phyloP scores from a whole-genome alignment of 2,888 invertebrate species.

The Lasioglossum calceatum region DNA sequence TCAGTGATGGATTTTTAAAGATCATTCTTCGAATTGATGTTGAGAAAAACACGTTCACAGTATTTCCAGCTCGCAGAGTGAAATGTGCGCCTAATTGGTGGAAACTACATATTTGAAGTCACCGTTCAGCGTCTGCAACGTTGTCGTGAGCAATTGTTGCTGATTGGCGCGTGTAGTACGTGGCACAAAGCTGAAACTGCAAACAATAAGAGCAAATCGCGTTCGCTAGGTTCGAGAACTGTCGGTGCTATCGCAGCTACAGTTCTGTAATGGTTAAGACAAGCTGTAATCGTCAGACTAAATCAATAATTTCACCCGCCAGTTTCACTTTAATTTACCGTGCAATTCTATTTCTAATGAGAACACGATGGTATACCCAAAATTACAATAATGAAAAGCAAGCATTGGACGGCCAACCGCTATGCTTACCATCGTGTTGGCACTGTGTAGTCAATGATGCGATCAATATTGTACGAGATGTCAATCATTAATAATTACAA shows the following conservation, averaged over 20 bases:
- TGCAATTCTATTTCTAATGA: conserved; percentile 10
- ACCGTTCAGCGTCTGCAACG: conserved; percentile 31
- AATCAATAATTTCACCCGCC: conserved; percentile 44
- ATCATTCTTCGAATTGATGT: neutral
- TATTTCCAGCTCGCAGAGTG: neutral
- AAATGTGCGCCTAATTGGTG: conserved; percentile 16
- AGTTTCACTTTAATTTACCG: conserved; percentile 30
- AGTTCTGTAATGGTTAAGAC: conserved; percentile 41
- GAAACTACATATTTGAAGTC: conserved; percentile 11
- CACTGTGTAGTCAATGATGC: neutral
- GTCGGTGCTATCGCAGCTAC: conserved; percentile 20
- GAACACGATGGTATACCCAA: neutral
- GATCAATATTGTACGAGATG: neutral
- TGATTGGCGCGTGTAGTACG: conserved; percentile 33
- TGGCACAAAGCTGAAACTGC: conserved; percentile 39
- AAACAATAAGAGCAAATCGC: conserved; percentile 58
- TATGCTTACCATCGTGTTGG: neutral
- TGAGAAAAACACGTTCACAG: neutral
- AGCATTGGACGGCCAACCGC: neutral
- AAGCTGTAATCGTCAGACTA: conserved; percentile 46
- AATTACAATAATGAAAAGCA: conserved; percentile 9
- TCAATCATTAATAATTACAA: neutral
- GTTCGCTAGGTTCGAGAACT: conserved; percentile 38
- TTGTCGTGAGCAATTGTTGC: conserved; percentile 40
- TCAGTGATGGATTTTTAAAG: neutral